A percentile compares a stretch with the other conserved stretches of the same genome.
These are phyloP conservation scores for Anadara kagoshimensis DNA, from an alignment of 1,140 invertebrate species.

Conservation along the genomic window DNA sequence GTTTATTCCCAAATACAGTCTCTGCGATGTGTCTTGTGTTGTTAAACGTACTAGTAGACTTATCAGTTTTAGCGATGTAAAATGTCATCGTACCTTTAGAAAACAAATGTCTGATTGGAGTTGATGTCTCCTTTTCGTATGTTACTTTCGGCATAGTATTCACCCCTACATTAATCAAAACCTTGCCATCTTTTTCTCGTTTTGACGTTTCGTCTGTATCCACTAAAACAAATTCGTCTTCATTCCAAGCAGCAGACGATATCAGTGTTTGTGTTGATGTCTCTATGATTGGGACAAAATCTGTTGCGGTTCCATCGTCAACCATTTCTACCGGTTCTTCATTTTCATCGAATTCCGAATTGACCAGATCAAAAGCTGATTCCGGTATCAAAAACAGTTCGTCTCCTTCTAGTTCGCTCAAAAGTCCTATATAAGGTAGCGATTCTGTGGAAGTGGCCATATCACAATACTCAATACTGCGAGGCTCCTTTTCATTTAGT, in stretches of 20 bases:
- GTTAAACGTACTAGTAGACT: slow-evolving; percentile 61
- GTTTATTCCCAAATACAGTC: slow-evolving; percentile 32
- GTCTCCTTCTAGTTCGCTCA: slow-evolving; percentile 68
- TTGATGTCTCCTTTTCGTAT: slow-evolving; percentile 67
- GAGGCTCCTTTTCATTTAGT: slow-evolving; percentile 30
- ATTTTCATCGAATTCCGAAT: slow-evolving; percentile 37
- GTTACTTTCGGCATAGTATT: slow-evolving; percentile 62
- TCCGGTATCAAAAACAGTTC: slow-evolving; percentile 66
- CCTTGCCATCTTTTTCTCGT: slow-evolving; percentile 27
- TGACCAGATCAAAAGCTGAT: slow-evolving; percentile 57
- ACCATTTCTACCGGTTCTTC: slow-evolving; percentile 56
- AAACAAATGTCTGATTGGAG: slow-evolving; percentile 57
- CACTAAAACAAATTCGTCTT: background rate
- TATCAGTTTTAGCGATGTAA: slow-evolving; percentile 61
- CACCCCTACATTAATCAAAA: slow-evolving; percentile 53
- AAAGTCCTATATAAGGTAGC: slow-evolving; percentile 65
- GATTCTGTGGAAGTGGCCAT: slow-evolving; percentile 68
- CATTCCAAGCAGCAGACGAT: slow-evolving; percentile 17
- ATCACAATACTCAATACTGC: slow-evolving; percentile 45
- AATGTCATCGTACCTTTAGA: slow-evolving; percentile 66
- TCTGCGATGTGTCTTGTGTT: slow-evolving; percentile 43
- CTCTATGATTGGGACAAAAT: slow-evolving; percentile 46
- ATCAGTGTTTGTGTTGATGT: slow-evolving; percentile 57
- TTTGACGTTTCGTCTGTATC: slow-evolving; percentile 12
- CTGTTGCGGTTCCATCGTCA: slow-evolving; percentile 54